Evolutionary conservation across 2,113 vertebrate species (phyloP), one percentile per base, ranked within the genome.

Genomic region (Vicugna pacos): DNA sequence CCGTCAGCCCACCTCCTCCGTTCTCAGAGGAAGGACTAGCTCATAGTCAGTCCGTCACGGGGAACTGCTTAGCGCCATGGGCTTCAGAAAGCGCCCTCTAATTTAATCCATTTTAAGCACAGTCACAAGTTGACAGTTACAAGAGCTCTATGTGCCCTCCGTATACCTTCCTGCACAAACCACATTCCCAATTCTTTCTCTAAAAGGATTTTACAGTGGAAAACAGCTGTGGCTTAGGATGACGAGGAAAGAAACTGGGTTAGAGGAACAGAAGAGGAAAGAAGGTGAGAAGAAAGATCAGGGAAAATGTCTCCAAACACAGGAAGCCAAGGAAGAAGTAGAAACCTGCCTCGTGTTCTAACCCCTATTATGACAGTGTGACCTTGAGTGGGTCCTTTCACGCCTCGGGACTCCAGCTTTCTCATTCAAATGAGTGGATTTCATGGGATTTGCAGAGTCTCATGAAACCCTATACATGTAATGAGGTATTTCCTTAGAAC

Each of bases 401-500:
- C 28, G 12, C 24, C 12, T 62, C 24, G 6, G 2, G 58, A 4
- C 38, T 38, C 8, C 20, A 60, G 26, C 4, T 24, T 83, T 91
- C 54, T 76, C 35, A 84, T 28, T n/a, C 54, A 1, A 17, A 11
- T 67, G 24, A 60, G 13, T 42, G 14, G 35, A 20, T 83, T 58
- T 58, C 32, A 72, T 42, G 48, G 17, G 2, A 54, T 42, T 19
- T 20, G 1, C 5, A 76, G 35, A 17, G 22, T 62, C 14, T 94
- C 62, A 32, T 81, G 19, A 94, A 60, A 19, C 16, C 14, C 35
- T 65, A 0, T 82, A 14, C n/a, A 70, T n/a, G 15, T 12, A 81
- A 82, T 76, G 32, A 90, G 48, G 14, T 72, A 90, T 91, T 77
- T 80, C 62, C 72, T 85, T 50, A 93, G 72, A 95, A 64, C 6